Conservation (phyloP, 2,888 invertebrate species). For the Pterostichus madidus region DNA sequence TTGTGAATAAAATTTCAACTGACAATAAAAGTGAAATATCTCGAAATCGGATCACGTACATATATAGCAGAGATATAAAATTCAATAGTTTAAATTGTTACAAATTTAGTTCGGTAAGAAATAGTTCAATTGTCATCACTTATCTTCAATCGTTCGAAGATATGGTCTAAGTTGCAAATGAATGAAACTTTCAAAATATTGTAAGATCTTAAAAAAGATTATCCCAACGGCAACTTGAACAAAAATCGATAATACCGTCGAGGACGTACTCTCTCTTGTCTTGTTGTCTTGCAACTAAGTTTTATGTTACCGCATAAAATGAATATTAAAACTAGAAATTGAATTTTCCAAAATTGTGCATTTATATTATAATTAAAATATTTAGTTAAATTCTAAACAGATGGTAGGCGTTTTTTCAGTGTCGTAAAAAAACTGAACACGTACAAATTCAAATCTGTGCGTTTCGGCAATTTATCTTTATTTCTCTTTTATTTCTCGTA, state of each 20-base stretch:
- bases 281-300: conserved; percentile 1
- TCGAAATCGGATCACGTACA: conserved; percentile 23
- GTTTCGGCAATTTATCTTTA: conserved; percentile 56
- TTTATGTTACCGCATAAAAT: conserved; percentile 46
- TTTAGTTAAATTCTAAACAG: conserved; percentile 18
- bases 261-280: conserved; percentile 24
- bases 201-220: conserved; percentile 32
- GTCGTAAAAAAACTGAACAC: conserved; percentile 31
- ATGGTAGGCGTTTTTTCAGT: conserved; percentile 8
- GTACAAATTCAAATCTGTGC: conserved; percentile 49
- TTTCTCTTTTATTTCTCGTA: conserved; percentile 33
- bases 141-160: conserved; percentile 23
- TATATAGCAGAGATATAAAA: neutral
- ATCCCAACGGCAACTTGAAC: conserved; percentile 7
- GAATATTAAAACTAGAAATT: conserved; percentile 56
- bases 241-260: conserved; percentile 50
- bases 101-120: conserved; percentile 35
- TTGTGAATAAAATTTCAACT: too few species aligned
- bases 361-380: conserved; percentile 30
- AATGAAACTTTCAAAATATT: conserved; percentile 47
- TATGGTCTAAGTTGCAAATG: conserved; percentile 32
- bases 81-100: conserved; percentile 40
- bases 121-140: conserved; percentile 35
- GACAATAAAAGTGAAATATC: too few species aligned
- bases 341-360: conserved; percentile 3